Conservation (phyloP, 1,140 invertebrate genomes). For the Caenorhabditis brenneri region DNA sequence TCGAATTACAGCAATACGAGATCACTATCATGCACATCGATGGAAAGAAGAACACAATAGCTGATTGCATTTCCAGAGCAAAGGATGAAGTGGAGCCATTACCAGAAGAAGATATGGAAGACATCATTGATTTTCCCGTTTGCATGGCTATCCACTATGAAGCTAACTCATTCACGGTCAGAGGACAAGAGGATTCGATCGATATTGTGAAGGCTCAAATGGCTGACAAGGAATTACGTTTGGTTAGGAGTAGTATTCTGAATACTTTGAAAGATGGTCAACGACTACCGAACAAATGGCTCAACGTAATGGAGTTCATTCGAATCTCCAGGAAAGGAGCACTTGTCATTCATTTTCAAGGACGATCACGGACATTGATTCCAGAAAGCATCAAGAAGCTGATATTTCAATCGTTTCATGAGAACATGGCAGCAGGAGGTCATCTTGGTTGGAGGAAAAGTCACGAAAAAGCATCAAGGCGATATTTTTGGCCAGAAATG, state of each 20-base stretch:
- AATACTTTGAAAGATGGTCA: neutral
- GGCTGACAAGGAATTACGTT: neutral
- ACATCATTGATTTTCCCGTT: neutral
- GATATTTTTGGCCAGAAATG: slow-evolving; percentile 32
- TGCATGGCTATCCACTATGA: neutral
- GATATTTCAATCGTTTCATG: neutral
- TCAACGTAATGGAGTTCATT: too few species aligned
- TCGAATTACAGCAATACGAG: neutral
- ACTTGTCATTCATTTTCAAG: neutral
- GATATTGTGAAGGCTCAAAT: neutral
- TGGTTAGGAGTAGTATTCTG: neutral
- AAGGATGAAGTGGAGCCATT: neutral
- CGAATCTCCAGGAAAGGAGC: neutral
- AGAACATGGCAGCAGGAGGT: neutral
- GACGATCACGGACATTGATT: neutral
- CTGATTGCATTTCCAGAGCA: slow-evolving; percentile 15
- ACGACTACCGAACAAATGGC: neutral
- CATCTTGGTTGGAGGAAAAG: neutral
- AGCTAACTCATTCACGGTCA: neutral
- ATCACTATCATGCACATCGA: neutral
- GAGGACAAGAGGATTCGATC: neutral
- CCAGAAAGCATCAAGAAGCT: neutral
- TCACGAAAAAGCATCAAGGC: neutral
- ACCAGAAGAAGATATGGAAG: neutral
- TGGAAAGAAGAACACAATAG: slow-evolving; percentile 45